Evolutionary conservation across 2,797 vertebrate genomes (phyloP).

Genomic region (Chromis chromis): DNA sequence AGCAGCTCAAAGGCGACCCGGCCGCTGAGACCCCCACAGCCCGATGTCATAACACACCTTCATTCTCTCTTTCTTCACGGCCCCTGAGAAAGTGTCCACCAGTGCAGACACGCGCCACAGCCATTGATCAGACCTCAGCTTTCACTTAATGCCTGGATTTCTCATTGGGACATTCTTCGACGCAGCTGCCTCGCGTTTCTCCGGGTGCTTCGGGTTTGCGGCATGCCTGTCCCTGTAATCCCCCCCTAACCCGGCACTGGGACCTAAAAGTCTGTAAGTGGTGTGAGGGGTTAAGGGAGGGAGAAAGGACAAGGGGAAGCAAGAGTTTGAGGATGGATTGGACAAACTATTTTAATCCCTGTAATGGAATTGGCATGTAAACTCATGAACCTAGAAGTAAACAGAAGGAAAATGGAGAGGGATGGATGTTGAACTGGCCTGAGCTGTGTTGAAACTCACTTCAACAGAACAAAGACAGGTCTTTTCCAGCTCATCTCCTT

Average conservation of each 20-base stretch:
- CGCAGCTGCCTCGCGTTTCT: slow-evolving; percentile 64
- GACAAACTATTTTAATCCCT: slow-evolving; percentile 86
- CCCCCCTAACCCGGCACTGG: slow-evolving; percentile 60
- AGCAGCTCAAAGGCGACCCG: slow-evolving; percentile 76
- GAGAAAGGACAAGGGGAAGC: slow-evolving; percentile 64
- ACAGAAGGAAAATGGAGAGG: slow-evolving; percentile 79
- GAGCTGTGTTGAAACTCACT: slow-evolving; percentile 74
- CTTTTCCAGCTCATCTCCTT: slow-evolving; percentile 66
- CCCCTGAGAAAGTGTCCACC: slow-evolving; percentile 58
- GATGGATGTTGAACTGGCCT: slow-evolving; percentile 73
- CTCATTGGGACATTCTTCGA: slow-evolving; percentile 74
- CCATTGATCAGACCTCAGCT: slow-evolving; percentile 80
- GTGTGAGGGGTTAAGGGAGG: slow-evolving; percentile 68
- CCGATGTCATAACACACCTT: slow-evolving; percentile 79
- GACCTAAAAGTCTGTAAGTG: slow-evolving; percentile 80
- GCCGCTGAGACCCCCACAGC: slow-evolving; percentile 62
- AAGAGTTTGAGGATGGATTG: slow-evolving; percentile 73
- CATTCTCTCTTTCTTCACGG: slow-evolving; percentile 68
- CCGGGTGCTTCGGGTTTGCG: slow-evolving; percentile 55
- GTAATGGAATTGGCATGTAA: slow-evolving; percentile 87
- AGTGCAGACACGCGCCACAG: slow-evolving; percentile 79
- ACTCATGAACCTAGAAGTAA: slow-evolving; percentile 83
- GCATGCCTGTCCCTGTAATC: slow-evolving; percentile 71
- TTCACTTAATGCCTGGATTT: slow-evolving; percentile 67
- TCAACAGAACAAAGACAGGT: slow-evolving; percentile 67